A percentile compares a stretch with the other conserved stretches of the same genome.
These are phyloP conservation scores for Synergus laeviventris DNA, from an alignment of 2,888 invertebrate genomes.

Conservation along the genomic window DNA sequence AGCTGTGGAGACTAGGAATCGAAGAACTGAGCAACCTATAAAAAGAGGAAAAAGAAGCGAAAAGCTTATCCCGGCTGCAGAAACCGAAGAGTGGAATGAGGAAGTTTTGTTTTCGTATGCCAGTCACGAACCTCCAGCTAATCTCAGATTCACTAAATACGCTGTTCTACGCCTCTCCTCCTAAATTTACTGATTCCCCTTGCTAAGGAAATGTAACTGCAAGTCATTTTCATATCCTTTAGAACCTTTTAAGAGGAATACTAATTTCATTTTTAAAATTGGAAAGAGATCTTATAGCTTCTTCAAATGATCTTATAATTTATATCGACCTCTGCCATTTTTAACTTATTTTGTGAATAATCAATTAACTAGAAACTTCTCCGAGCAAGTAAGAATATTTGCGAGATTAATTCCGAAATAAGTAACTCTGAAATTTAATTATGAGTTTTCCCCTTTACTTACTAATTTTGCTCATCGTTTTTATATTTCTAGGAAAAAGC, in stretches of 20 bases:
- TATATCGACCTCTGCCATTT: background rate
- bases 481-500: slow-evolving; percentile 52
- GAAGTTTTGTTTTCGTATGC: slow-evolving; percentile 19
- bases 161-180: background rate
- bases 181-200: background rate
- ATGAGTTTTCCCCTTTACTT: slow-evolving; percentile 25
- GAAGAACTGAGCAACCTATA: slow-evolving; percentile 38
- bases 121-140: slow-evolving; percentile 33
- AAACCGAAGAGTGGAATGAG: background rate
- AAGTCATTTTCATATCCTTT: slow-evolving; percentile 30
- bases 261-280: slow-evolving; percentile 13
- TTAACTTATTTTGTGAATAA: background rate
- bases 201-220: background rate
- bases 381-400: background rate
- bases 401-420: background rate
- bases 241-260: background rate
- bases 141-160: slow-evolving; percentile 33
- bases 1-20: slow-evolving; percentile 45
- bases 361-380: background rate
- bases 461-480: slow-evolving; percentile 33
- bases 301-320: background rate
- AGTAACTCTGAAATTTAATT: slow-evolving; percentile 2
- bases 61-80: slow-evolving; percentile 44
- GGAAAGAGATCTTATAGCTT: background rate
- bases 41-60: slow-evolving; percentile 37